Conservation (phyloP, 2,797 vertebrate species). For the Petrocephalus sullivani region DNA sequence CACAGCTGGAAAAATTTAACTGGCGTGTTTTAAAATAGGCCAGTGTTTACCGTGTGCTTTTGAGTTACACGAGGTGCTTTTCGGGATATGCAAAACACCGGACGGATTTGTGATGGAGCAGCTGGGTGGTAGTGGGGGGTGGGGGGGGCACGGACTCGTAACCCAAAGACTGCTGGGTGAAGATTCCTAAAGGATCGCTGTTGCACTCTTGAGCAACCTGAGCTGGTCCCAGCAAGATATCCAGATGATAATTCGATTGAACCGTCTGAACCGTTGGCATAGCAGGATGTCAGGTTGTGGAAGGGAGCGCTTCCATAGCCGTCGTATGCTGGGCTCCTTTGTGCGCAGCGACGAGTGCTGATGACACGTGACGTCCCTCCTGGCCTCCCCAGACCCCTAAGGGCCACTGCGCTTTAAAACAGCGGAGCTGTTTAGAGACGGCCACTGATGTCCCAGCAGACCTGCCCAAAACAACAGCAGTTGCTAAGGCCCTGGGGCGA, state of each 20-base stretch:
- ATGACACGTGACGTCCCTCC: neutral
- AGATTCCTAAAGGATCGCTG: neutral
- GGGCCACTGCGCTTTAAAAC: neutral
- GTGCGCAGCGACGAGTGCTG: neutral
- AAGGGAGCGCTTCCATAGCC: no score
- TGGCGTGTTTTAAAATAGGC: neutral
- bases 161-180: neutral
- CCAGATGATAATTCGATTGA: neutral
- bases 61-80: neutral
- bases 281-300: neutral
- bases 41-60: neutral
- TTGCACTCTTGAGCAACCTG: neutral
- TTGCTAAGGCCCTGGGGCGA: slow-evolving; percentile 3
- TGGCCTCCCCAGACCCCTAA: neutral
- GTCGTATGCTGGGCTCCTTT: neutral
- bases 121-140: neutral
- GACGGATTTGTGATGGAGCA: neutral
- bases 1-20: slow-evolving; percentile 11
- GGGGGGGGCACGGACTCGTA: neutral
- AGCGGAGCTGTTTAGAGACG: neutral
- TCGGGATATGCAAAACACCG: neutral
- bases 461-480: slow-evolving; percentile 9
- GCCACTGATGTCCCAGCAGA: slow-evolving; percentile 6
- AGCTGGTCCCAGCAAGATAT: slow-evolving; percentile 9
- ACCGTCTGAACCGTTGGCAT: neutral